Conservation (phyloP, 2,113 vertebrate species). For the Seriola dumerili region DNA sequence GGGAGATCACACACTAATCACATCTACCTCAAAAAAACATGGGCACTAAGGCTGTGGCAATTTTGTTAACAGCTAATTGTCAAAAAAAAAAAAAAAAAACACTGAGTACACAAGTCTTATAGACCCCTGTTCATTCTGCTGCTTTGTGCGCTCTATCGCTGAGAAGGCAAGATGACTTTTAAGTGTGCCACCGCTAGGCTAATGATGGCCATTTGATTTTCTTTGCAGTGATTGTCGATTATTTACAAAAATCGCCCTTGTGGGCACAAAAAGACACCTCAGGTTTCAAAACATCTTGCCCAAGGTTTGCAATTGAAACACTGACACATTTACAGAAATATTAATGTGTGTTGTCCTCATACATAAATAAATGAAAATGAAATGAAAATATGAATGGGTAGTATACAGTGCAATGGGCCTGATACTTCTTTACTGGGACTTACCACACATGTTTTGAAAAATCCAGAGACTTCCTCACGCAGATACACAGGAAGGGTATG, state of each 20-base stretch:
- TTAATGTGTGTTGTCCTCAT: too few relatives aligned
- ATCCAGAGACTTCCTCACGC: conserved; percentile 23
- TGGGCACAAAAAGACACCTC: too few relatives aligned
- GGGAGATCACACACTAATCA: not conserved
- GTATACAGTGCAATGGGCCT: too few relatives aligned
- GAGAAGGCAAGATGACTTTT: not conserved
- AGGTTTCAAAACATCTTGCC: too few relatives aligned
- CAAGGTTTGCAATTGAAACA: too few relatives aligned
- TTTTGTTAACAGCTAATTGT: not conserved
- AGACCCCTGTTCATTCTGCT: not conserved
- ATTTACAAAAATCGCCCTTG: too few relatives aligned
- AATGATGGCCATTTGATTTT: too few relatives aligned
- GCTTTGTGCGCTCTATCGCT: not conserved
- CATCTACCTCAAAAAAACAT: not conserved
- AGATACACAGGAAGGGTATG: conserved; percentile 42
- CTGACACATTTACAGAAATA: not conserved
- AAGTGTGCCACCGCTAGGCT: too few relatives aligned
- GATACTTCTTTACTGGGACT: not conserved
- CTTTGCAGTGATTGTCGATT: too few relatives aligned
- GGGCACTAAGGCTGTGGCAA: not conserved
- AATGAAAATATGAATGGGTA: too few relatives aligned
- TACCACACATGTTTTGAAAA: conserved; percentile 41
- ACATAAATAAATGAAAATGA: too few relatives aligned
- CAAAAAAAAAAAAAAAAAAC: too few relatives aligned
- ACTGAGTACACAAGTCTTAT: not conserved